Conservation (phyloP, 1,140 invertebrate species). For the Brachionus plicatilis region DNA sequence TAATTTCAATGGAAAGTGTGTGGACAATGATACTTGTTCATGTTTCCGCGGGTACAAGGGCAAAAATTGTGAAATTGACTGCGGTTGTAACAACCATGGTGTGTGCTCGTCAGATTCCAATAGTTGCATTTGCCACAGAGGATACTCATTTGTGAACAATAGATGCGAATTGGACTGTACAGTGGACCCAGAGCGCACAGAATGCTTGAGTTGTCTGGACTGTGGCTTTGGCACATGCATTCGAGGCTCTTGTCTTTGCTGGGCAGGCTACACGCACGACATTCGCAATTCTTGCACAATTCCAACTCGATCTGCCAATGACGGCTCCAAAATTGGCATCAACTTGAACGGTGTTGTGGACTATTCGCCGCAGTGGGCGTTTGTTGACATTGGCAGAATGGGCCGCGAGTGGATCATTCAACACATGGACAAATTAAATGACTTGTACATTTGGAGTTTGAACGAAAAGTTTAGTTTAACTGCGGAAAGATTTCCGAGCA, state of each 20-base stretch:
- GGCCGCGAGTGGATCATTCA: conserved; percentile 45
- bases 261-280: not conserved
- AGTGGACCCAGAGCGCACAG: not conserved
- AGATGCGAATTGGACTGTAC: conserved; percentile 16
- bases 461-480: conserved; percentile 42
- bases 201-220: not conserved
- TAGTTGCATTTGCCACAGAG: not conserved
- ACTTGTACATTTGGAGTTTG: conserved; percentile 26
- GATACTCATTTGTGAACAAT: not conserved
- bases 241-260: not conserved
- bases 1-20: conserved; percentile 14
- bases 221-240: not conserved
- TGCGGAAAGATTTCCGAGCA: conserved; percentile 44
- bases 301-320: not conserved
- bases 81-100: not conserved
- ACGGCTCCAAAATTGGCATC: conserved; percentile 42
- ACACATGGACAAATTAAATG: conserved; percentile 2
- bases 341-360: conserved; percentile 45
- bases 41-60: not conserved
- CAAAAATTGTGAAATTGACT: conserved; percentile 17
- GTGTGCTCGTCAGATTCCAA: not conserved
- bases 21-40: conserved; percentile 3
- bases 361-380: conserved; percentile 45
- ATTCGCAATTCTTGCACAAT: not conserved
- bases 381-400: conserved; percentile 45